phyloP scores from a whole-genome alignment of 2,797 vertebrate genomes.

The Gymnoscopelus microlampas region DNA sequence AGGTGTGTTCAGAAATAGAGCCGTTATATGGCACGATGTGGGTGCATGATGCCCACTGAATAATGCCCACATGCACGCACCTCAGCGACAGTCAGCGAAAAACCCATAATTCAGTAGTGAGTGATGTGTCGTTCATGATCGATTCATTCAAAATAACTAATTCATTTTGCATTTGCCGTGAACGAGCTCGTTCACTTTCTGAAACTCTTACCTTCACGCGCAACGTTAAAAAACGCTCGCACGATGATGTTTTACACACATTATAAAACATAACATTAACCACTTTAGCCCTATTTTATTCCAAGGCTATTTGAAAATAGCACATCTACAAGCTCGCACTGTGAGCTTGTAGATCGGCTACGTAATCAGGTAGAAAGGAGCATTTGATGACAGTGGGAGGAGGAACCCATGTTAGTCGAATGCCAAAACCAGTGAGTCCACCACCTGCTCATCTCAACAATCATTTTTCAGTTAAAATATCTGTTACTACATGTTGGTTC shows the following conservation, averaged over 20 bases:
- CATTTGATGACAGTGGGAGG: slow-evolving; percentile 27
- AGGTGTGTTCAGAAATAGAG: slow-evolving; percentile 73
- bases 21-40: slow-evolving; percentile 39
- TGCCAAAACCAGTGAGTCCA: slow-evolving; percentile 50
- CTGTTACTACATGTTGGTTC: slow-evolving; percentile 1
- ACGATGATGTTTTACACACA: too few relatives aligned
- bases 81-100: slow-evolving; percentile 53
- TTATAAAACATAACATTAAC: too few relatives aligned
- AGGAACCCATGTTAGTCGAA: slow-evolving; percentile 46
- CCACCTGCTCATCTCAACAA: slow-evolving; percentile 50
- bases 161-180: too few relatives aligned
- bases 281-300: too few relatives aligned
- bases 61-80: slow-evolving; percentile 36
- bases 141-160: too few relatives aligned
- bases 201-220: too few relatives aligned
- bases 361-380: slow-evolving; percentile 17
- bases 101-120: slow-evolving; percentile 33
- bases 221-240: too few relatives aligned
- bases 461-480: slow-evolving; percentile 11
- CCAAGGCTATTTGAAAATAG: too few relatives aligned
- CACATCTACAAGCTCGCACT: too few relatives aligned
- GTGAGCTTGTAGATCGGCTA: too few relatives aligned
- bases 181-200: too few relatives aligned
- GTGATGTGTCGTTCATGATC: too few relatives aligned
- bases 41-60: slow-evolving; percentile 47